Conservation (phyloP, 2,797 vertebrate genomes). For the Sparidentex hasta region DNA sequence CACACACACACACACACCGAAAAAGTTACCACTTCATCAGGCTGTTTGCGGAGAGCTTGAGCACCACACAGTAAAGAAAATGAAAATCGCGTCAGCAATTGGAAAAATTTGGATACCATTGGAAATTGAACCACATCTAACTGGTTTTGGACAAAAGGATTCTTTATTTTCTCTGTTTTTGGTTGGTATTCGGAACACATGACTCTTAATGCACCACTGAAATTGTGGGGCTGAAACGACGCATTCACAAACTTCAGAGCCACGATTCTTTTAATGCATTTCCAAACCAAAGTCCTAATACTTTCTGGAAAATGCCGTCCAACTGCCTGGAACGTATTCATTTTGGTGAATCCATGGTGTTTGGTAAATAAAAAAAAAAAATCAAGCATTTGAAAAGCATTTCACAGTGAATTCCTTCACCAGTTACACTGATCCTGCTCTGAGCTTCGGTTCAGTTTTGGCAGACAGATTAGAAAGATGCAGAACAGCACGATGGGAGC, state of each 20-base stretch:
- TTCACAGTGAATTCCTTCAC: slow-evolving; percentile 10
- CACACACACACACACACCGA: slow-evolving; percentile 22
- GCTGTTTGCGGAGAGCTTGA: not conserved
- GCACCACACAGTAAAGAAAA: not conserved
- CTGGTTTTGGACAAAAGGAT: not conserved
- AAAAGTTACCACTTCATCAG: not conserved
- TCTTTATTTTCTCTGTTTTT: not conserved
- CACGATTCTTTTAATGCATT: not conserved
- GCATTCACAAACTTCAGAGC: slow-evolving; percentile 2
- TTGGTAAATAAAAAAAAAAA: not conserved
- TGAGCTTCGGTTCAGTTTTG: not conserved
- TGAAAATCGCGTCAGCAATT: not conserved
- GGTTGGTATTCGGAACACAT: not conserved
- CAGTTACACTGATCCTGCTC: slow-evolving; percentile 2
- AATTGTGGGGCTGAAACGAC: not conserved
- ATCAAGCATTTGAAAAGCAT: not conserved
- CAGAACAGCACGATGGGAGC: not conserved
- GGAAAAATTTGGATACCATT: not conserved
- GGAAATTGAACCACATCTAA: not conserved
- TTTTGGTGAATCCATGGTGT: not conserved
- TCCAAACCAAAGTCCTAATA: not conserved
- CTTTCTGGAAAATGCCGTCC: not conserved
- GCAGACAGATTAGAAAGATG: not conserved
- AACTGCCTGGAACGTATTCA: slow-evolving; percentile 1
- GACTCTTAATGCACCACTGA: not conserved